phyloP scores from a whole-genome alignment of 2,797 vertebrate genomes.

The Pangasius krempfi region DNA sequence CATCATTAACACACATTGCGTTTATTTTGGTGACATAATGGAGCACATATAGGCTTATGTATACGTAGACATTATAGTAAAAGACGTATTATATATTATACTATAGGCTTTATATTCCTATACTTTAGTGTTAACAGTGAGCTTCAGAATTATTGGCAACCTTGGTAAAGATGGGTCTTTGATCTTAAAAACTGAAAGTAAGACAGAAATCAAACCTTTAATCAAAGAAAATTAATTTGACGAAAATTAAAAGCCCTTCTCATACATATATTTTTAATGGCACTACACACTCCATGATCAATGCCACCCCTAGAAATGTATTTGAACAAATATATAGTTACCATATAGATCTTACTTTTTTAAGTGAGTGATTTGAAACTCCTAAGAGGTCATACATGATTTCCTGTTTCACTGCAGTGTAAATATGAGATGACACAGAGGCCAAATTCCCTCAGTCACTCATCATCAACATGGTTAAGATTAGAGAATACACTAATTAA shows the following conservation, averaged over 20 bases:
- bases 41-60: neutral
- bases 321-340: neutral
- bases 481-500: neutral
- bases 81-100: neutral
- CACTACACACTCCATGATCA: neutral
- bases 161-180: neutral
- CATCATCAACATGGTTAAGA: neutral
- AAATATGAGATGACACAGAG: neutral
- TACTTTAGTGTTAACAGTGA: neutral
- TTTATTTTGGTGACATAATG: slow-evolving; percentile 20
- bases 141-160: neutral
- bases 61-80: neutral
- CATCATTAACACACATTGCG: neutral
- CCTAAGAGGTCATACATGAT: neutral
- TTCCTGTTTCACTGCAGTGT: slow-evolving; percentile 2
- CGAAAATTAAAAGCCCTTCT: neutral
- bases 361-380: neutral
- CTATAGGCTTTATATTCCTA: neutral
- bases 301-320: neutral
- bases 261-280: neutral
- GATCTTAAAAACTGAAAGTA: neutral
- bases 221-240: neutral
- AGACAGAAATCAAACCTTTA: neutral
- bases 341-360: neutral
- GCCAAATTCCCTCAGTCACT: neutral